Evolutionary conservation across 2,113 vertebrate species (phyloP).

Genomic region (Mormyrus lacerda): DNA sequence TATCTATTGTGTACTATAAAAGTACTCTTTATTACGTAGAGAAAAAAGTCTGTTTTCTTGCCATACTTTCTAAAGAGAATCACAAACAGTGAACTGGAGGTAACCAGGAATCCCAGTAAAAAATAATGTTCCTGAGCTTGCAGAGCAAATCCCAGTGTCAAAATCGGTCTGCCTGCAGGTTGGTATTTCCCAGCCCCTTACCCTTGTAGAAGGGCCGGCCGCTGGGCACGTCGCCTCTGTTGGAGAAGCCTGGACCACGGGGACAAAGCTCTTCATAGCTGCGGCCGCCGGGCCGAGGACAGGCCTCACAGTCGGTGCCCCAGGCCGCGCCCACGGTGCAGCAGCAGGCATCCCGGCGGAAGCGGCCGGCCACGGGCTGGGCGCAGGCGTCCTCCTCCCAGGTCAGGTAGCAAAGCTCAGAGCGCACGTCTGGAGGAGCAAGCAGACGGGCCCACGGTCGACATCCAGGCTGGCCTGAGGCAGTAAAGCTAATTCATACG

Average conservation of each 20-base stretch:
- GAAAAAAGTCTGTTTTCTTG: neutral
- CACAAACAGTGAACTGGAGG: neutral
- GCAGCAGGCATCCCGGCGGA: conserved; percentile 65
- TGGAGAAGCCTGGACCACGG: conserved; percentile 63
- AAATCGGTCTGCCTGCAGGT: neutral
- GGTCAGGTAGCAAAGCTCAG: conserved; percentile 61
- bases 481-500: neutral
- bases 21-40: neutral
- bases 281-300: conserved; percentile 48
- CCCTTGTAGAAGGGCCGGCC: conserved; percentile 68
- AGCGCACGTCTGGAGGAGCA: conserved; percentile 52
- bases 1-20: neutral
- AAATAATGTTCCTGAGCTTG: neutral
- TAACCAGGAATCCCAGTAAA: neutral
- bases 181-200: conserved; percentile 29
- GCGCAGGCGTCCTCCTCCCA: conserved; percentile 62
- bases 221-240: conserved; percentile 56
- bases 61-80: neutral
- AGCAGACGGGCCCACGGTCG: neutral
- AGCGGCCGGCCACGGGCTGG: conserved; percentile 50
- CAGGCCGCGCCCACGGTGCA: conserved; percentile 64
- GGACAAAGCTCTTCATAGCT: conserved; percentile 57
- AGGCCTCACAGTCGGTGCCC: conserved; percentile 59
- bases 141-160: neutral
- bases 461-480: neutral